These are phyloP conservation scores for Sardina pilchardus DNA, from an alignment of 2,113 vertebrate genomes.

Conservation along the genomic window DNA sequence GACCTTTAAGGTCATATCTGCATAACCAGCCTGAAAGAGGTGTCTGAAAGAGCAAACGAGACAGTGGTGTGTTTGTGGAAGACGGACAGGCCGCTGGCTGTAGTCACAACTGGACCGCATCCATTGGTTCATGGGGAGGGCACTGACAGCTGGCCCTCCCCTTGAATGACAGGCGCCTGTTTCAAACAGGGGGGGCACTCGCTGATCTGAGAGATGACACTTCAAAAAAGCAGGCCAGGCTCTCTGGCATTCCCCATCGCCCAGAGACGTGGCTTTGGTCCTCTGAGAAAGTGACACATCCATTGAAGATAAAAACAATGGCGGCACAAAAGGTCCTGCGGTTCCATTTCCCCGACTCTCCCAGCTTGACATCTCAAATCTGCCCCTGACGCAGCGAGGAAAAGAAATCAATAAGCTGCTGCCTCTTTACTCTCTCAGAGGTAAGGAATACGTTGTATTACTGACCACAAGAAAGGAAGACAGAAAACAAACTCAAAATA, in stretches of 20 bases:
- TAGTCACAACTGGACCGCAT: background rate
- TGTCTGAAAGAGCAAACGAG: background rate
- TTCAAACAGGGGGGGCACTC: conserved; percentile 4
- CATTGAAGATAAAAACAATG: conserved; percentile 41
- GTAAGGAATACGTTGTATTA: conserved; percentile 19
- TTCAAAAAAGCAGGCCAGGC: conserved; percentile 13
- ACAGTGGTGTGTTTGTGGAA: background rate
- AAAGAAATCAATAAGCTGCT: conserved; percentile 31
- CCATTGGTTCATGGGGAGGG: background rate
- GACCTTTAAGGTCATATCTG: too few species aligned
- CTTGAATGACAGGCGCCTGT: background rate
- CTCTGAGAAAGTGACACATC: conserved; percentile 23
- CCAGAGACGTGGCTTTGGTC: conserved; percentile 32
- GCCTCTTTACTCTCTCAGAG: conserved; percentile 15
- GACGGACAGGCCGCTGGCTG: background rate
- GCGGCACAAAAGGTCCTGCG: conserved; percentile 22
- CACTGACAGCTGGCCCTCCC: conserved; percentile 22
- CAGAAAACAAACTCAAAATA: conserved; percentile 16
- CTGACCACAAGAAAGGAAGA: background rate
- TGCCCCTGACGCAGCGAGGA: conserved; percentile 24
- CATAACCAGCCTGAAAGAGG: background rate
- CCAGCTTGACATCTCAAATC: conserved; percentile 32
- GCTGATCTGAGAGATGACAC: conserved; percentile 33
- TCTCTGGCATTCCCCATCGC: conserved; percentile 21
- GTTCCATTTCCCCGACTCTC: conserved; percentile 23